phyloP scores from a whole-genome alignment of 2,113 vertebrate species.

The Indicator indicator region DNA sequence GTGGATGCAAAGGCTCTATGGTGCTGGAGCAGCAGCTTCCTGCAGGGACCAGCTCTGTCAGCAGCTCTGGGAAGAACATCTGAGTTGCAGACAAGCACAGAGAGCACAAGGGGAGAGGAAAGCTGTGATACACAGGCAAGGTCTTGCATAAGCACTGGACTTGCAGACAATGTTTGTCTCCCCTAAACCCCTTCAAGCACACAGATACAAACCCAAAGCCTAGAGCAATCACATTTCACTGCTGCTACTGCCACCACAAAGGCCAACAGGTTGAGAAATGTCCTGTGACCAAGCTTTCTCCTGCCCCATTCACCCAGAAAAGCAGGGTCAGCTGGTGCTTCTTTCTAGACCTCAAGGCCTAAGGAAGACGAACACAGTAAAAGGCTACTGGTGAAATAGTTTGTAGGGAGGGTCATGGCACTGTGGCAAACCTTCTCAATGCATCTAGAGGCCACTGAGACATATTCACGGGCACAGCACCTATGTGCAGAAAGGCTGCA shows the following conservation, averaged over 20 bases:
- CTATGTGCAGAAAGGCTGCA: not conserved
- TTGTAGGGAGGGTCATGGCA: not conserved
- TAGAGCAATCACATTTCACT: not conserved
- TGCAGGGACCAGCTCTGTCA: not conserved
- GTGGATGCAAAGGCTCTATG: not conserved
- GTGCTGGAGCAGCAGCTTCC: not conserved
- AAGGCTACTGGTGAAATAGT: accelerated
- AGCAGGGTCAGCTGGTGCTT: not conserved
- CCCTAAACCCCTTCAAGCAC: not conserved
- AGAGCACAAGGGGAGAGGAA: not conserved
- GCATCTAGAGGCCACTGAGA: not conserved
- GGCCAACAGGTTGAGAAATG: not conserved
- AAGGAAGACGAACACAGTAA: not conserved
- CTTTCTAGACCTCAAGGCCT: not conserved
- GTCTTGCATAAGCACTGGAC: not conserved
- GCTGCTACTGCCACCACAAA: not conserved
- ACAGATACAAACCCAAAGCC: accelerated
- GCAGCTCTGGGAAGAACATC: not conserved
- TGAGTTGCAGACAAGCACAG: accelerated
- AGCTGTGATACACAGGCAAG: not conserved
- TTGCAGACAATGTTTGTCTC: accelerated
- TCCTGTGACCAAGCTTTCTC: not conserved
- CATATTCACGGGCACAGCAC: not conserved
- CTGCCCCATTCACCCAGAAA: not conserved
- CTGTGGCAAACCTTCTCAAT: not conserved